Evolutionary conservation across 2,888 invertebrate genomes (phyloP), one percentile per base, ranked within the genome.

Genomic region (Ophraella communa): DNA sequence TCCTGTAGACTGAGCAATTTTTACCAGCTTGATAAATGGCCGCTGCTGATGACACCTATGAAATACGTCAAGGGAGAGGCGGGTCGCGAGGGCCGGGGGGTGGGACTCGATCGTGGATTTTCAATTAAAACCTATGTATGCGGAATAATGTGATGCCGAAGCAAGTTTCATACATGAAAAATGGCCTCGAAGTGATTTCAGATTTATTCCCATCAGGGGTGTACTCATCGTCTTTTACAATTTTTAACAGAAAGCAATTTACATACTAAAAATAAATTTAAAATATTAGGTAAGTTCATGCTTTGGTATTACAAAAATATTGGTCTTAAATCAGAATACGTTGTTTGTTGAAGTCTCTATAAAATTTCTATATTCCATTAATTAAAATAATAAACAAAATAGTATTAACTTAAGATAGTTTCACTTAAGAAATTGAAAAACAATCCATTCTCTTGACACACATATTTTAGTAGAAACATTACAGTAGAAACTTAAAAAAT

Each of bases 91-190:
- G 60, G 20, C 30, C 69, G 69, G 71, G 67, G 73, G 75, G 71
- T 62, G 70, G 59, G 66, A 65, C 73, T 64, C 74, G 71, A 74
- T 76, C 71, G 75, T 74, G 78, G 77, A 78, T 79, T 81, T 83
- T 83, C 83, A 83, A 83, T 83, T 83, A 83, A 83, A 82, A 83
- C 79, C 77, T 83, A 82, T 82, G 82, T 83, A 81, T 80, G 83
- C 80, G 83, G 83, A 83, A 83, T 83, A 83, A 83, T 82, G 74
- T 76, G 80, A 76, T 75, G 76, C 76, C 70, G 70, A 71, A 72
- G 68, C 70, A 74, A 72, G 66, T 74, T 74, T 68, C 57, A 64
- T 60, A 63, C 58, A 55, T 61, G 65, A 69, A 70, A 69, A 70
- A 68, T 67, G 63, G 64, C 65, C 54, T 54, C 54, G 23, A 39